A percentile compares a stretch with the other conserved stretches of the same genome.
Evolutionary conservation across 2,888 invertebrate species (phyloP).

Genomic region (Carpatolechia fugitivella): DNA sequence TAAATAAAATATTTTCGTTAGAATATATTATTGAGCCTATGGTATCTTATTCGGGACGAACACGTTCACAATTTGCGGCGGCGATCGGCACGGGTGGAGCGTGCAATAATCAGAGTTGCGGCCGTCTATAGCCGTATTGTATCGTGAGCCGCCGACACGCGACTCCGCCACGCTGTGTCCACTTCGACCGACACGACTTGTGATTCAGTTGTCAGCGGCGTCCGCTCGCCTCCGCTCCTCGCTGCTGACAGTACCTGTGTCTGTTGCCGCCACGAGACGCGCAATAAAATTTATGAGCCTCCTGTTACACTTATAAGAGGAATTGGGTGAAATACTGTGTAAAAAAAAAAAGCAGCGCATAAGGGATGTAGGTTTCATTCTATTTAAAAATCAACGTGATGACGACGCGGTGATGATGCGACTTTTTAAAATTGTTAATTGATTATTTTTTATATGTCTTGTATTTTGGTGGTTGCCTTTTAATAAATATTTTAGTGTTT

Average conservation of each 20-base stretch:
- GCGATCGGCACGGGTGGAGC: conserved; percentile 52
- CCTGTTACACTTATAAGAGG: neutral
- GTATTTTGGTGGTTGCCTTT: too few species aligned
- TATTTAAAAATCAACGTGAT: neutral
- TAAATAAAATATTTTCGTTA: too few species aligned
- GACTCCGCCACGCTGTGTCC: neutral
- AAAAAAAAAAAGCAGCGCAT: conserved; percentile 24
- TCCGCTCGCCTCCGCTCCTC: neutral
- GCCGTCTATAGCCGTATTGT: conserved; percentile 18
- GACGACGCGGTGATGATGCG: too few species aligned
- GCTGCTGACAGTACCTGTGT: neutral
- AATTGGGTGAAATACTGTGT: neutral
- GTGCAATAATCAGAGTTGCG: conserved; percentile 49
- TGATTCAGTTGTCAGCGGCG: conserved; percentile 48
- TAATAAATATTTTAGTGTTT: too few species aligned
- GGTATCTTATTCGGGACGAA: conserved; percentile 31
- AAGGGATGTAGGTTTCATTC: conserved; percentile 21
- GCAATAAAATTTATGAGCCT: neutral
- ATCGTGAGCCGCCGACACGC: neutral
- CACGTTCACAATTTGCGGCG: conserved; percentile 58
- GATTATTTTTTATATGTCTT: too few species aligned
- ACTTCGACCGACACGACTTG: conserved; percentile 31
- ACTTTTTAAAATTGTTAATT: conserved; percentile 18
- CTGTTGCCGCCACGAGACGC: neutral
- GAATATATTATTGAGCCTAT: too few species aligned